phyloP scores from a whole-genome alignment of 2,113 vertebrate species.

The Ceyx cyanopectus region DNA sequence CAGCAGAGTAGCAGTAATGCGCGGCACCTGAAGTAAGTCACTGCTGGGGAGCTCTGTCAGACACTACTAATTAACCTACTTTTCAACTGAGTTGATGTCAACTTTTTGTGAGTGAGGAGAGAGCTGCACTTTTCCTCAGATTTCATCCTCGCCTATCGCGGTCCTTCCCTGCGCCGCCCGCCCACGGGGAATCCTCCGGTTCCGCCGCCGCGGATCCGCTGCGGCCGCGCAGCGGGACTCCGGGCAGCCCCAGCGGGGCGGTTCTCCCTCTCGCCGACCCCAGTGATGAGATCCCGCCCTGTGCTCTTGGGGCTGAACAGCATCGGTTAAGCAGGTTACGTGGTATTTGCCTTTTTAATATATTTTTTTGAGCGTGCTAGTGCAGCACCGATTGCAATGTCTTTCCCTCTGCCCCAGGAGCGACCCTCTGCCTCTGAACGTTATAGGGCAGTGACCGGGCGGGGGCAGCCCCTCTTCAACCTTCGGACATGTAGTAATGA shows the following conservation, averaged over 20 bases:
- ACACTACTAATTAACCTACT: constrained; percentile 76
- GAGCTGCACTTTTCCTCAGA: not conserved
- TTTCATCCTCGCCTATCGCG: not conserved
- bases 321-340: rapidly evolving
- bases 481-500: not conserved
- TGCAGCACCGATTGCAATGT: rapidly evolving
- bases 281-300: not conserved
- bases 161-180: not conserved
- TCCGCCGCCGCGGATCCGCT: not conserved
- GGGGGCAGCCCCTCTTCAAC: not conserved
- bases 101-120: constrained; percentile 21
- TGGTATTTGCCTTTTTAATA: rapidly evolving
- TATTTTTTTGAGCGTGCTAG: rapidly evolving
- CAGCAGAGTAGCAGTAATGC: constrained; percentile 2
- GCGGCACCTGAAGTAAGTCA: constrained; percentile 67
- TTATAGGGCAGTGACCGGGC: rapidly evolving
- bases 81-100: constrained; percentile 57
- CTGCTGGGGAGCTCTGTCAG: constrained; percentile 63
- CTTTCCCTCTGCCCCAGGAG: too few relatives aligned
- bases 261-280: too few relatives aligned
- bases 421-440: not conserved
- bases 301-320: not conserved
- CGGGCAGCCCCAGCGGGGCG: not conserved
- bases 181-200: not conserved
- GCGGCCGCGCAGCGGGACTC: not conserved